These are phyloP conservation scores for Tolmerus cingulatus DNA, from an alignment of 2,888 invertebrate genomes.

Conservation along the genomic window DNA sequence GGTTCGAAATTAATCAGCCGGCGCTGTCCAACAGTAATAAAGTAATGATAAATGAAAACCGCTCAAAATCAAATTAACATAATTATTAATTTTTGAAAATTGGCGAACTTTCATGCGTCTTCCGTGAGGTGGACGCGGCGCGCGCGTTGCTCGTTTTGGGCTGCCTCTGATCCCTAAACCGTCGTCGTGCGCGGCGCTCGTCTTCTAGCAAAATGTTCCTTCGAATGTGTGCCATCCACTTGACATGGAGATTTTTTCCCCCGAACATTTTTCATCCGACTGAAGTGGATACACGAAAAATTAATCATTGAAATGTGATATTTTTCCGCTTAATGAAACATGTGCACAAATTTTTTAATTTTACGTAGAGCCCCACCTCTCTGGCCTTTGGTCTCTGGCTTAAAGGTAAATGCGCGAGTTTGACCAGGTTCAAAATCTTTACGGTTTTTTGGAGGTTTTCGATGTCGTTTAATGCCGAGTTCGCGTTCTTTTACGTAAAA, in stretches of 20 bases:
- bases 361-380: conserved; percentile 36
- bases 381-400: conserved; percentile 11
- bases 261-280: conserved; percentile 32
- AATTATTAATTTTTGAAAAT: conserved; percentile 36
- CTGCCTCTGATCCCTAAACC: not conserved
- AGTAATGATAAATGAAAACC: conserved; percentile 32
- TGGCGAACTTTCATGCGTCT: conserved; percentile 3
- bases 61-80: conserved; percentile 34
- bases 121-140: not conserved
- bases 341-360: conserved; percentile 51
- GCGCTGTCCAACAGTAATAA: conserved; percentile 16
- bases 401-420: conserved; percentile 41
- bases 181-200: not conserved
- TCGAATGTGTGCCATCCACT: conserved; percentile 24
- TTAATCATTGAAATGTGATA: conserved; percentile 54
- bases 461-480: conserved; percentile 25
- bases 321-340: conserved; percentile 54
- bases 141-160: not conserved
- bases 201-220: conserved; percentile 34
- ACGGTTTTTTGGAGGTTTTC: conserved; percentile 39
- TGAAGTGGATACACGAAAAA: conserved; percentile 52
- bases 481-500: conserved; percentile 26
- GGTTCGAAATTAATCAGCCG: conserved; percentile 19
- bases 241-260: conserved; percentile 32
- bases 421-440: conserved; percentile 38